phyloP scores from a whole-genome alignment of 1,140 invertebrate species.

The Drosophila grimshawi region DNA sequence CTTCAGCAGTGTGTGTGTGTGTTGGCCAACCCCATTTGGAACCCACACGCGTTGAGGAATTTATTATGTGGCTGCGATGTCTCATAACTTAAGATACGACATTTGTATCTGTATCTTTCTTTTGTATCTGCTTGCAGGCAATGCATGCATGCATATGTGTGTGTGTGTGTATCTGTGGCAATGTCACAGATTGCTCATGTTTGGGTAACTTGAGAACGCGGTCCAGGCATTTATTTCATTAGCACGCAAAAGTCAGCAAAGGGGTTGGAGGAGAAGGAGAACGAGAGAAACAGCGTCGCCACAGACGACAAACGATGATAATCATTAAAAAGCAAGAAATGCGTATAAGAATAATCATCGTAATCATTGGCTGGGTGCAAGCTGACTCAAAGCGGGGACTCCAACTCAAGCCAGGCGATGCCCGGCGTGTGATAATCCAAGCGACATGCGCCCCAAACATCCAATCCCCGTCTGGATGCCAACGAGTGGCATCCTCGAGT shows the following conservation, averaged over 20 bases:
- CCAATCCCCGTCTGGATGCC: slow-evolving; percentile 7
- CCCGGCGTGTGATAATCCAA: slow-evolving; percentile 66
- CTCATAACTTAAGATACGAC: slow-evolving; percentile 65
- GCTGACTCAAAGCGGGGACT: not conserved
- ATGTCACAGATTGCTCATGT: slow-evolving; percentile 75
- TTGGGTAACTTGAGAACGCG: slow-evolving; percentile 73
- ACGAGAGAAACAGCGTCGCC: not conserved
- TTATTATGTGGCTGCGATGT: slow-evolving; percentile 65
- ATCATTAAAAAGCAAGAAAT: slow-evolving; percentile 63
- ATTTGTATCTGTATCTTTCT: slow-evolving; percentile 53
- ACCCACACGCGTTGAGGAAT: slow-evolving; percentile 80
- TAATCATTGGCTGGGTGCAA: slow-evolving; percentile 43
- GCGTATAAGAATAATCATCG: slow-evolving; percentile 52
- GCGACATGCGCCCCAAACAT: slow-evolving; percentile 66
- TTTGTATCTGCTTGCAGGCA: slow-evolving; percentile 25
- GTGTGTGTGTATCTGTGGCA: slow-evolving; percentile 35
- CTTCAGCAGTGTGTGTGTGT: slow-evolving; percentile 4
- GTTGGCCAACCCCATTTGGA: slow-evolving; percentile 23
- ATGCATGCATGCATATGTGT: not conserved
- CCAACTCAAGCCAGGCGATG: slow-evolving; percentile 44
- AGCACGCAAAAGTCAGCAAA: slow-evolving; percentile 65
- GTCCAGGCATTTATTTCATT: slow-evolving; percentile 81
- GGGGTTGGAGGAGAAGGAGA: slow-evolving; percentile 31
- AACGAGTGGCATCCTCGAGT: slow-evolving; percentile 4
- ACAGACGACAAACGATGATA: slow-evolving; percentile 43